Base-by-base conservation (phyloP, 1,140 invertebrate genomes). In the Penaeus indicus region DNA sequence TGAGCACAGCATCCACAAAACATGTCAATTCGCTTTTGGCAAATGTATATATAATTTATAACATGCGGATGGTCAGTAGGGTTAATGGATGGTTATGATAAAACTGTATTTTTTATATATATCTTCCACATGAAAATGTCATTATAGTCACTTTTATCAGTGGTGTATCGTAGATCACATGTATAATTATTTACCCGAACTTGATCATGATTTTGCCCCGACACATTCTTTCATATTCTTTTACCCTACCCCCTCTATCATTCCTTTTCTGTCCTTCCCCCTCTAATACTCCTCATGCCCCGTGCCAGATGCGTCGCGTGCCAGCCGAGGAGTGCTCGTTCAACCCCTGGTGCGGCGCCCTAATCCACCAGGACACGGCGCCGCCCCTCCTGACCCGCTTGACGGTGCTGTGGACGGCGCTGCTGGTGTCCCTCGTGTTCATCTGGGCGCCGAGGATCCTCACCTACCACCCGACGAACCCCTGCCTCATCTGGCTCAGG, bases 301-400 rank as follows among this genome's bases (percentile, higher is more conserved):
- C 13, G 19, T 11, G 22, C 10, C 42, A 87, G 85, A 81, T 81
- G 62, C 62, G 63, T 81, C 77, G 78, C 8, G 38, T 87, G 32
- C 85, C 85, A 1, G 62, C 85, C 0, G 80, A 79, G 85, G 64
- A 69, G n/a, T 87, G 85, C 61, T 62, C 63, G n/a, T 87, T 81
- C n/a, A 67, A 87, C 42, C 62, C 85, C 8, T 87, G 85, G 85
- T 87, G 85, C 61, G 79, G 63, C n/a, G 79, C 63, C 13, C 3
- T 81, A 4, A 67, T 87, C 19, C 72, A 62, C 79, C 62, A 19
- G 2, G 85, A 82, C 32, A 87, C 85, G 18, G n/a, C 78, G 1
- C 85, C 85, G n/a, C 85, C 85, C 63, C 85, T 87, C 2, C 3
- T 87, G 13, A 87, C 85, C 7, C 85, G 85, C 79, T 27, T 87